Base-by-base conservation (phyloP, 2,888 invertebrate genomes). In the Sabellastarte sp. region DNA sequence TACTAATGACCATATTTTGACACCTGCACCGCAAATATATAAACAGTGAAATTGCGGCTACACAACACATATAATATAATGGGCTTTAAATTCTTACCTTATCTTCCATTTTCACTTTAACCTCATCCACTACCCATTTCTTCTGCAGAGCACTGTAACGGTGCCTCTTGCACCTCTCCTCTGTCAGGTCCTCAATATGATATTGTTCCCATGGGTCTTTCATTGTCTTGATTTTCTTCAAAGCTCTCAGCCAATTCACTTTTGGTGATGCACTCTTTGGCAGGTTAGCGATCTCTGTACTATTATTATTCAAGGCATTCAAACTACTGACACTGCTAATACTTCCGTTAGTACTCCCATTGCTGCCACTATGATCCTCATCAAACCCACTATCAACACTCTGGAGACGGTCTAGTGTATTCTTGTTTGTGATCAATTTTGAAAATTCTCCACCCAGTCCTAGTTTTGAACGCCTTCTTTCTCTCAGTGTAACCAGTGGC, bases 121-220 rank as follows among this genome's bases (percentile, higher is more conserved):
- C 86, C 61, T 84, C 80, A 76, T 87, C 87, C 41, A 77, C 79
- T 2, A 83, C 74, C 87, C 87, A 87, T 28, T 77, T 74, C 68
- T 86, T 84, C 61, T 83, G 81, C 61, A 87, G 76, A 1, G 87
- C 85, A 71, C 85, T 86, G 76, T 87, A 87, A 28, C 87, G 80
- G 73, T 86, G 84, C 3, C 87, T 77, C 33, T 77, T 77, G 53
- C 84, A 86, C 28, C 74, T 77, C 71, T 87, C 86, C 1, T 81
- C 78, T 33, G 83, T 80, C 33, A 82, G 79, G 32, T 84, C 80
- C 59, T 85, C 84, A 41, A 87, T 80, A 66, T 85, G 84, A 71
- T 85, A 86, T 64, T 82, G 77, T 65, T 83, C 81, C 87, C 87
- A 87, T 0, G 87, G 86, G 73, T 87, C 87, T 50, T 77, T 74